Evolutionary conservation across 1,140 invertebrate species (phyloP), one percentile per base, ranked within the genome.

Genomic region (Drosophila lowei): DNA sequence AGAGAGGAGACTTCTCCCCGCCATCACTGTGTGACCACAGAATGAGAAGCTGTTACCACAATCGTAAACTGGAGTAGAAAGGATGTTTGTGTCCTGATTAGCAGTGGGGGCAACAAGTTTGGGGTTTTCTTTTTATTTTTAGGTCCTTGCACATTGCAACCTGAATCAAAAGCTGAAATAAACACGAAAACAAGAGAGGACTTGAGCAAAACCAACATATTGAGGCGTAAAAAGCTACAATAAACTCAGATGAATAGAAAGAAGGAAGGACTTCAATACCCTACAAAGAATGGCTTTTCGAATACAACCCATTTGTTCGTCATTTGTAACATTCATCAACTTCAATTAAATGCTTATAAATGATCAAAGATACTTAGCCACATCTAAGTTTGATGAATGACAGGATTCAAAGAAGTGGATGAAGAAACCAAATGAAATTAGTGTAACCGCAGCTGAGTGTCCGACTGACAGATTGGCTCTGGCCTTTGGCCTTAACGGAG

Each of bases 401-500:
- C 16, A 48, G 21, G 9, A 18, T 5, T 13, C 6, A 6, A 15
- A 11, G 34, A 15, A 11, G 34, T 38, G 15, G 3, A 21, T 3
- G 44, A 15, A 18, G 43, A 16, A 48, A 23, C 16, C 18, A 21
- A 48, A 48, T 48, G 46, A 48, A 48, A 48, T 48, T 48, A 48
- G 21, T 13, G 18, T 6, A 13, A 13, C 21, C 16, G 11, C 46
- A 48, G 21, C 16, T 13, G 21, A 48, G 30, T 30, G 30, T 30
- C 46, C 46, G 30, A 47, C 46, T 21, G 46, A 48, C 46, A 48
- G 46, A 48, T 48, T 48, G 18, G 11, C 18, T 18, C 5, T 18
- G 16, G 16, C 46, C 46, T 48, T 48, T 48, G 18, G 13, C 34
- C 34, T 13, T 11, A 15, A 47, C 9, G 13, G 46, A 48, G 11